phyloP scores from a whole-genome alignment of 1,140 invertebrate species.

The Aphelenchoides besseyi region DNA sequence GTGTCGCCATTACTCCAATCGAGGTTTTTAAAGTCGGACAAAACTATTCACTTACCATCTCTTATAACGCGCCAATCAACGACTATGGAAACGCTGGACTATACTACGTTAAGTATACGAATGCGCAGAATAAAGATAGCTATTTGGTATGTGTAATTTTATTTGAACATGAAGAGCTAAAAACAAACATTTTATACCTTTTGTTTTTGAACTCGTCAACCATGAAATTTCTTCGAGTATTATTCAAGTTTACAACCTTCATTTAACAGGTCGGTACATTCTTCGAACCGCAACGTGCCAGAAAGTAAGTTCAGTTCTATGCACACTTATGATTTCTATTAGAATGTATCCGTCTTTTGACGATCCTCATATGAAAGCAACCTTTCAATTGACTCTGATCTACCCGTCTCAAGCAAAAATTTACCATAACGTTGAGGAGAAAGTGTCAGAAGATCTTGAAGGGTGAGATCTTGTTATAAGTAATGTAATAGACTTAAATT shows the following conservation, averaged over 20 bases:
- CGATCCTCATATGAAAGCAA: slow-evolving; percentile 14
- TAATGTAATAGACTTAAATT: not conserved
- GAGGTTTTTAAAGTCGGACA: slow-evolving; percentile 1
- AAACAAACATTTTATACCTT: too few relatives aligned
- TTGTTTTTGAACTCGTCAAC: too few relatives aligned
- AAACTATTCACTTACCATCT: not conserved
- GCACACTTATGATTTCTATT: not conserved
- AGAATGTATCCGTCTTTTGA: slow-evolving; percentile 2
- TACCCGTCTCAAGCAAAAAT: slow-evolving; percentile 1
- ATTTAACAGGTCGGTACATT: slow-evolving; percentile 15
- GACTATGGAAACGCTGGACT: not conserved
- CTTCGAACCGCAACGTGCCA: not conserved
- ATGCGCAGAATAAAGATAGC: too few relatives aligned
- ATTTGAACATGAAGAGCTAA: too few relatives aligned
- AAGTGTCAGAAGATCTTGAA: not conserved
- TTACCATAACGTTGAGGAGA: slow-evolving; percentile 2
- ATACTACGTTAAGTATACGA: slow-evolving; percentile 12
- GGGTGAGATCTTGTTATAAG: not conserved
- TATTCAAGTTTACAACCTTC: too few relatives aligned
- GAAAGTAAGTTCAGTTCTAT: not conserved
- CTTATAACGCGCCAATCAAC: slow-evolving; percentile 2
- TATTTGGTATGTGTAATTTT: too few relatives aligned
- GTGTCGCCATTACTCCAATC: not conserved
- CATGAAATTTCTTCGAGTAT: too few relatives aligned
- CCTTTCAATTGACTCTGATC: not conserved